Conservation (phyloP, 2,797 vertebrate species). For the Sebastes matsubarae region DNA sequence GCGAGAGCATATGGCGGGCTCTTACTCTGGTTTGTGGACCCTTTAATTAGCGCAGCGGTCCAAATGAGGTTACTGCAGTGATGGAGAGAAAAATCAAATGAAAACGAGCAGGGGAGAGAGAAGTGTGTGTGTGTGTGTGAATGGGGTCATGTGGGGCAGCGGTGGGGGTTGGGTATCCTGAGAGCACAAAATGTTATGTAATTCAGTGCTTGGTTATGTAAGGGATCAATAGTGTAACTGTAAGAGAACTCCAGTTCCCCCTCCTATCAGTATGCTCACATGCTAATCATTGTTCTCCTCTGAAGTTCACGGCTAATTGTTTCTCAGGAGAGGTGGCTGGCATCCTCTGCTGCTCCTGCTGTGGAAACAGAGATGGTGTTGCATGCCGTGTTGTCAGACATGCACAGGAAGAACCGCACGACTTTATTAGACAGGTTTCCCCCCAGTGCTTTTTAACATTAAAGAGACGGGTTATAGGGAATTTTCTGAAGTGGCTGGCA, state of each 20-base stretch:
- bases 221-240: slow-evolving; percentile 64
- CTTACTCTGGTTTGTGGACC: slow-evolving; percentile 55
- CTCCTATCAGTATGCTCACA: slow-evolving; percentile 18
- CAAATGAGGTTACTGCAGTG: slow-evolving; percentile 71
- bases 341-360: slow-evolving; percentile 58
- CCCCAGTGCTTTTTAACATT: slow-evolving; percentile 22
- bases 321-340: slow-evolving; percentile 67
- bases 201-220: slow-evolving; percentile 60
- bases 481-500: slow-evolving; percentile 1
- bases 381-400: slow-evolving; percentile 57
- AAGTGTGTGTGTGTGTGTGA: background rate
- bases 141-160: slow-evolving; percentile 8
- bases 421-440: slow-evolving; percentile 26
- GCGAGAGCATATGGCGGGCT: slow-evolving; percentile 64
- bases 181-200: slow-evolving; percentile 57
- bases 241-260: background rate
- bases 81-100: slow-evolving; percentile 33
- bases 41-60: slow-evolving; percentile 71
- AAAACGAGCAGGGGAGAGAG: slow-evolving; percentile 8
- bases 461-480: background rate
- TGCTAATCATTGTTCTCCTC: slow-evolving; percentile 67
- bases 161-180: slow-evolving; percentile 15
- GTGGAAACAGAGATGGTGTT: slow-evolving; percentile 48
- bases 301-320: slow-evolving; percentile 74
- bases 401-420: slow-evolving; percentile 10